A percentile compares a stretch with the other conserved stretches of the same genome.
Evolutionary conservation across 2,888 invertebrate genomes (phyloP).

Genomic region (Xylota sylvarum): DNA sequence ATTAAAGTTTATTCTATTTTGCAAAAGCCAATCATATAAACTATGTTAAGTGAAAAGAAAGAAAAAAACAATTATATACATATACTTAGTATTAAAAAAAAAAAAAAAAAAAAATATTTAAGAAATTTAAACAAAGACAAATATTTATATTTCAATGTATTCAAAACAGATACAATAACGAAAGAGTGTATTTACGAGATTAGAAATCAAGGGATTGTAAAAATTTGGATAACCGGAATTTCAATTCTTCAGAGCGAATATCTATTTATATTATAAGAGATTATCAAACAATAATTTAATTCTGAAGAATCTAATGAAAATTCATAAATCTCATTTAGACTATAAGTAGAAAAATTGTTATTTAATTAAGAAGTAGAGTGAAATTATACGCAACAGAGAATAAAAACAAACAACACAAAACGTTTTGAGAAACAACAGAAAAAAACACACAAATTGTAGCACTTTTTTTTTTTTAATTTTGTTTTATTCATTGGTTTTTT

Average conservation of each 20-base stretch:
- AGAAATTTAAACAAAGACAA: slow-evolving; percentile 31
- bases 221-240: slow-evolving; percentile 13
- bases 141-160: slow-evolving; percentile 51
- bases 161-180: slow-evolving; percentile 38
- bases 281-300: slow-evolving; percentile 33
- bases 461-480: slow-evolving; percentile 6
- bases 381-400: slow-evolving; percentile 42
- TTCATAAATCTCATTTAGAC: slow-evolving; percentile 61
- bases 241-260: slow-evolving; percentile 46
- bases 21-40: slow-evolving; percentile 57
- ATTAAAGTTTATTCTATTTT: slow-evolving; percentile 7
- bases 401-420: slow-evolving; percentile 40
- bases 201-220: slow-evolving; percentile 11
- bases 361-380: slow-evolving; percentile 59
- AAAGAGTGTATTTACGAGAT: slow-evolving; percentile 55
- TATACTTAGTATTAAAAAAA: slow-evolving; percentile 11
- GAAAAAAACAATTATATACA: slow-evolving; percentile 31
- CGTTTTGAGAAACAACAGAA: slow-evolving; percentile 2
- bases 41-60: slow-evolving; percentile 49
- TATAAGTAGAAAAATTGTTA: slow-evolving; percentile 73
- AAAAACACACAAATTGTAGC: neutral
- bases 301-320: slow-evolving; percentile 15
- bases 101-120: neutral
- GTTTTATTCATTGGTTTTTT: neutral
- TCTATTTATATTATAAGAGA: slow-evolving; percentile 38